A percentile compares a stretch with the other conserved stretches of the same genome.
These are phyloP conservation scores for Epinotia bilunana DNA, from an alignment of 2,888 invertebrate species.

Conservation along the genomic window DNA sequence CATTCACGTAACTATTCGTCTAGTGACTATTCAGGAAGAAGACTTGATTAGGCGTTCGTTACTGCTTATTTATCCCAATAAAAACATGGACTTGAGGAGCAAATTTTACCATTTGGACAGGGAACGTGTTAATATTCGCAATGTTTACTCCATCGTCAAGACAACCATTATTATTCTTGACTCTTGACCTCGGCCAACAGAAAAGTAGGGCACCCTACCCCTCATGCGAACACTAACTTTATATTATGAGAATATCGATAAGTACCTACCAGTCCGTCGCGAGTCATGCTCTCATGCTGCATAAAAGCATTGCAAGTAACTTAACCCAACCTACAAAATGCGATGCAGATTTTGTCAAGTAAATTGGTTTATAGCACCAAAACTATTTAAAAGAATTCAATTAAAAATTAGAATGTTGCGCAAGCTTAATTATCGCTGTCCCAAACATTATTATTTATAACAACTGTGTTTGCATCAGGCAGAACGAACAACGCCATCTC, in stretches of 20 bases:
- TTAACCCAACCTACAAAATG: background rate
- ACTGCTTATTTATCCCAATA: too few relatives aligned
- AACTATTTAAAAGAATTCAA: background rate
- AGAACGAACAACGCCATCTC: constrained; percentile 15
- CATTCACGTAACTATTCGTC: too few relatives aligned
- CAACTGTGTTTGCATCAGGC: constrained; percentile 16
- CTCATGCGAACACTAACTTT: constrained; percentile 1
- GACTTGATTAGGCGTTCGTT: too few relatives aligned
- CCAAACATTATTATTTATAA: background rate
- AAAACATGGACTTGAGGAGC: too few relatives aligned
- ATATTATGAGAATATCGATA: constrained; percentile 13
- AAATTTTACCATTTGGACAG: too few relatives aligned
- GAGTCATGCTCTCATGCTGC: constrained; percentile 23
- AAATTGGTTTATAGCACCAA: background rate
- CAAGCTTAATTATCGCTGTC: background rate
- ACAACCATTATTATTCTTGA: constrained; percentile 52
- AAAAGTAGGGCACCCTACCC: constrained; percentile 27
- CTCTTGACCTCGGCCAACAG: constrained; percentile 49
- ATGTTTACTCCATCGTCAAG: constrained; percentile 49
- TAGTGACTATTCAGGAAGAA: too few relatives aligned
- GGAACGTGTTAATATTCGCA: too few relatives aligned
- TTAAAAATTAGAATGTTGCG: background rate
- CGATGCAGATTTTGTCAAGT: background rate
- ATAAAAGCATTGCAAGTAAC: background rate
- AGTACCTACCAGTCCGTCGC: constrained; percentile 38